Evolutionary conservation across 53 echinoderm and acorn worm species (phyloP), one percentile per base, ranked within the genome.

Genomic region (Astropecten irregularis): DNA sequence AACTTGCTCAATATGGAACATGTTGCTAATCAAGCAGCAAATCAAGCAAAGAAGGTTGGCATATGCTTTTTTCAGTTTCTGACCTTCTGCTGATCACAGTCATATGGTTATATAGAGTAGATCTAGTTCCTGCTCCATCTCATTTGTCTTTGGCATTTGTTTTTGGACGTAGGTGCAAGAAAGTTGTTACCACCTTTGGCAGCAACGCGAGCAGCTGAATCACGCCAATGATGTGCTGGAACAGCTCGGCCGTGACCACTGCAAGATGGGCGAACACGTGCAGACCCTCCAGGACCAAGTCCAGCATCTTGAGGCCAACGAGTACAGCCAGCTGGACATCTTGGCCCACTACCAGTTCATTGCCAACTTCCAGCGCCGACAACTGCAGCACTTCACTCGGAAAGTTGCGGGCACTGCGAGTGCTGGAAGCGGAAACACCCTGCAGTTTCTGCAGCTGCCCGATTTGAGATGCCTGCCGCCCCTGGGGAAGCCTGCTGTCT

Each of bases 31-130:
- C 23, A 62, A 2, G 63, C 47, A n/a, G 31, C 32, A 2, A 29
- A 62, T 13, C 79, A 79, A 62, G 33, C 61, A 23, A 10, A 62
- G 16, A 44, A 79, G 79, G 79, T 79, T 35, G 19, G 47, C 25
- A 22, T n/a, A n/a, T n/a, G n/a, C n/a, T n/a, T n/a, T n/a, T n/a
- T n/a, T n/a, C n/a, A n/a, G n/a, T n/a, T n/a, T n/a, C n/a, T n/a
- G n/a, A n/a, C n/a, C n/a, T n/a, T n/a, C n/a, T n/a, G n/a, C n/a
- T n/a, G n/a, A n/a, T n/a, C n/a, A n/a, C n/a, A n/a, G n/a, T n/a
- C n/a, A n/a, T n/a, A n/a, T n/a, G n/a, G n/a, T n/a, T n/a, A n/a
- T n/a, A n/a, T n/a, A n/a, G n/a, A n/a, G n/a, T n/a, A n/a, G n/a
- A n/a, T n/a, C n/a, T n/a, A n/a, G n/a, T n/a, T n/a, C n/a, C n/a